These are phyloP conservation scores for Platycheirus rosarum DNA, from an alignment of 2,888 invertebrate species.

Conservation along the genomic window DNA sequence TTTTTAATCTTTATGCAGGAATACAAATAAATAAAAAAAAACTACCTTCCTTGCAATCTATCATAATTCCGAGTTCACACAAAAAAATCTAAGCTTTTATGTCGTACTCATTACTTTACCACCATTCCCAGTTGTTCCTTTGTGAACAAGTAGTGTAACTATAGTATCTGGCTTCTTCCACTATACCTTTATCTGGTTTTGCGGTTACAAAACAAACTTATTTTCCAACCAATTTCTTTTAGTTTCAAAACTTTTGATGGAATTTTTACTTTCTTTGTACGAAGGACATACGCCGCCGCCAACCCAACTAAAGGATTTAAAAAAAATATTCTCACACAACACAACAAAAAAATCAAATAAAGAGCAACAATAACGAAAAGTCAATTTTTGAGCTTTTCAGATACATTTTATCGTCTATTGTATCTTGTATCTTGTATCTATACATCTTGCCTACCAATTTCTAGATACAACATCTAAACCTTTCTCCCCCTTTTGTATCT, in stretches of 20 bases:
- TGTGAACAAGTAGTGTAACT: no score
- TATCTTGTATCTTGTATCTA: conserved; percentile 4
- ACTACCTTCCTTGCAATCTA: conserved; percentile 8
- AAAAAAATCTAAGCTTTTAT: conserved; percentile 34
- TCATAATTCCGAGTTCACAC: conserved; percentile 1
- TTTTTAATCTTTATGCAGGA: background rate
- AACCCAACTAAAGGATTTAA: conserved; percentile 17
- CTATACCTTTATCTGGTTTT: conserved; percentile 51
- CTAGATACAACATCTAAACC: conserved; percentile 5
- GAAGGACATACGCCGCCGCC: conserved; percentile 18
- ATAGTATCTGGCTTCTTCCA: no score
- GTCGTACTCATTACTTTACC: conserved; percentile 26
- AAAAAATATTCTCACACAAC: background rate
- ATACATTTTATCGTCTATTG: background rate
- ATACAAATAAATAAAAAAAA: background rate
- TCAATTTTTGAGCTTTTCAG: conserved; percentile 47
- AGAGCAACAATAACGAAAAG: conserved; percentile 14
- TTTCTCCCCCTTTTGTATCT: conserved; percentile 25
- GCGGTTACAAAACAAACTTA: conserved; percentile 59
- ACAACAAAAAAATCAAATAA: conserved; percentile 4
- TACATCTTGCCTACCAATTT: background rate
- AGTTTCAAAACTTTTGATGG: conserved; percentile 55
- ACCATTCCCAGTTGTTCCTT: conserved; percentile 18
- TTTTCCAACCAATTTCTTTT: conserved; percentile 49
- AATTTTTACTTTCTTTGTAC: conserved; percentile 27